phyloP scores from a whole-genome alignment of 2,797 vertebrate genomes.

The Acanthornis magna region DNA sequence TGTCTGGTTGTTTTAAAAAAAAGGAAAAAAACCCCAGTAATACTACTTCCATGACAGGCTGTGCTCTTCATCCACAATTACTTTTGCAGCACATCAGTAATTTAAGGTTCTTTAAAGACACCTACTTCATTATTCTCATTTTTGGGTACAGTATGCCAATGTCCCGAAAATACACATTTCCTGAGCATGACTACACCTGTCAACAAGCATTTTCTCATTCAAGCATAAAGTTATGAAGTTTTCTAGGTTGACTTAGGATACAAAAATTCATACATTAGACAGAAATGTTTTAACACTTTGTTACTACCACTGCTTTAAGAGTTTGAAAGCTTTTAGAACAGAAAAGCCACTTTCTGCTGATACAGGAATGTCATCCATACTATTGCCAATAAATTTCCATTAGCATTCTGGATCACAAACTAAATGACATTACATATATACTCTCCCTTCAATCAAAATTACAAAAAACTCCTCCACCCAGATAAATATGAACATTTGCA shows the following conservation, averaged over 20 bases:
- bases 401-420: background rate
- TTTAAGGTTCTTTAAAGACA: background rate
- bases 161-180: slow-evolving; percentile 22
- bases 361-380: background rate
- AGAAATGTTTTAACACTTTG: background rate
- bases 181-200: slow-evolving; percentile 4
- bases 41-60: background rate
- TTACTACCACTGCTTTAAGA: background rate
- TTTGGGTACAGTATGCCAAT: background rate
- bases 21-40: rapidly evolving
- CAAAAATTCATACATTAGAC: background rate
- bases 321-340: background rate
- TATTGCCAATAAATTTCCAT: background rate
- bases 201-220: background rate
- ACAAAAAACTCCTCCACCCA: background rate
- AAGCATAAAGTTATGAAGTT: background rate
- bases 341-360: background rate
- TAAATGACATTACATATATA: background rate
- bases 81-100: background rate
- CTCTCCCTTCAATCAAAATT: background rate
- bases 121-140: background rate
- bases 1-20: background rate
- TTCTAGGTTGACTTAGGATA: slow-evolving; percentile 18
- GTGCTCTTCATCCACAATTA: background rate
- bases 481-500: background rate